Conservation (phyloP, 2,888 invertebrate genomes). For the Eupeodes latifasciatus region DNA sequence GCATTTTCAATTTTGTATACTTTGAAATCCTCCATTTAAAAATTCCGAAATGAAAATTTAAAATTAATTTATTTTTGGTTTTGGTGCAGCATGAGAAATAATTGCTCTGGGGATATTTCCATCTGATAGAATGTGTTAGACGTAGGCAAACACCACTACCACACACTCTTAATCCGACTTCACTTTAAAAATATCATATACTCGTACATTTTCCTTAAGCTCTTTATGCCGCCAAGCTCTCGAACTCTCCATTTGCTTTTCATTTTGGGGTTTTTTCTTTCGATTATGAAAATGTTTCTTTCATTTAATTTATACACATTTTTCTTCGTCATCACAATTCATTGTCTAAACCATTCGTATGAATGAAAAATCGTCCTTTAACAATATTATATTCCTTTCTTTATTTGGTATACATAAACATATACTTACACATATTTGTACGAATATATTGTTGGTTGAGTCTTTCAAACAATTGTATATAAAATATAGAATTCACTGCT, state of each 20-base stretch:
- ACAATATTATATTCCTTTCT: conserved; percentile 58
- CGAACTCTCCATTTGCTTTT: conserved; percentile 3
- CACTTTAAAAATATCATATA: neutral
- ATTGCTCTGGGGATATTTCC: no score
- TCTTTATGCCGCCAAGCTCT: conserved; percentile 39
- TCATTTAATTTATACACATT: conserved; percentile 66
- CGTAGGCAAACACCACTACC: no score
- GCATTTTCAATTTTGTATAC: no score
- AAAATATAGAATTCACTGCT: conserved; percentile 18
- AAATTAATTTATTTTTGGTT: no score
- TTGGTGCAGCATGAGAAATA: no score
- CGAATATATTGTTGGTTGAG: conserved; percentile 16
- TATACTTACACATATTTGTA: neutral
- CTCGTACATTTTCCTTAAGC: conserved; percentile 32
- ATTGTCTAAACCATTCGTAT: conserved; percentile 72
- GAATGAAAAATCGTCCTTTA: conserved; percentile 75
- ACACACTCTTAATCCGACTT: conserved; percentile 16
- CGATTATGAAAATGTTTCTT: conserved; percentile 49
- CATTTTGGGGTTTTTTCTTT: neutral
- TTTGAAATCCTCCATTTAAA: no score
- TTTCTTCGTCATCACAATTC: conserved; percentile 74
- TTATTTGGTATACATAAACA: neutral
- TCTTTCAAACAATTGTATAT: conserved; percentile 33
- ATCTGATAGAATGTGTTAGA: no score
- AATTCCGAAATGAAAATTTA: no score